Conservation (phyloP, 2,888 invertebrate species). For the Melinaea marsaeus region DNA sequence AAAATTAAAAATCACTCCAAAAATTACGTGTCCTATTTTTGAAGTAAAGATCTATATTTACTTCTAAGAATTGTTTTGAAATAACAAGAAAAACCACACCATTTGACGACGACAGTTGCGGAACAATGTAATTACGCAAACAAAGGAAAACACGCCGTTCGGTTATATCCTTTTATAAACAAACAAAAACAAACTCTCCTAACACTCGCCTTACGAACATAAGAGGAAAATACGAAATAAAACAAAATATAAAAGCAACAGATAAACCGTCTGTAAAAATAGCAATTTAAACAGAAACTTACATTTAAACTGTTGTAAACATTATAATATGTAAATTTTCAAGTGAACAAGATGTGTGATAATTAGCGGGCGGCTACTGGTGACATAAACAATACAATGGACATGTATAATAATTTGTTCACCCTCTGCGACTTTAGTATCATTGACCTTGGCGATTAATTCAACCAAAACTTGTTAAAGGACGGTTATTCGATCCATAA, state of each 20-base stretch:
- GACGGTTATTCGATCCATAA: no score
- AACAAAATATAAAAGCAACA: constrained; percentile 15
- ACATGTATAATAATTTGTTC: no score
- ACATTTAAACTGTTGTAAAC: no score
- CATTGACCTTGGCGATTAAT: no score
- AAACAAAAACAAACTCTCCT: constrained; percentile 46
- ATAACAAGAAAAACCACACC: constrained; percentile 21
- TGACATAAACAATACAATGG: no score
- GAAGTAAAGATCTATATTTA: not conserved
- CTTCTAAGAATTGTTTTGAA: not conserved
- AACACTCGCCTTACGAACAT: constrained; percentile 34
- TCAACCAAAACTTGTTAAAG: no score
- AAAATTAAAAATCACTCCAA: no score
- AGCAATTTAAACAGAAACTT: not conserved
- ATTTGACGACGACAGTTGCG: constrained; percentile 35
- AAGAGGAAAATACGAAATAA: constrained; percentile 33
- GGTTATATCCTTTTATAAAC: constrained; percentile 49
- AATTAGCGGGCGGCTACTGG: no score
- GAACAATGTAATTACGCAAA: constrained; percentile 38
- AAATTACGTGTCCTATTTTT: not conserved
- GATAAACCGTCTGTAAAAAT: constrained; percentile 11
- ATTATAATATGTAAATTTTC: no score
- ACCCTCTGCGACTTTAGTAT: no score
- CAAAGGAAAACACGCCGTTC: constrained; percentile 37
- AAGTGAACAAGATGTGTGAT: no score